Evolutionary conservation across 2,888 invertebrate species (phyloP), one percentile per base, ranked within the genome.

Genomic region (Parnassius apollo): DNA sequence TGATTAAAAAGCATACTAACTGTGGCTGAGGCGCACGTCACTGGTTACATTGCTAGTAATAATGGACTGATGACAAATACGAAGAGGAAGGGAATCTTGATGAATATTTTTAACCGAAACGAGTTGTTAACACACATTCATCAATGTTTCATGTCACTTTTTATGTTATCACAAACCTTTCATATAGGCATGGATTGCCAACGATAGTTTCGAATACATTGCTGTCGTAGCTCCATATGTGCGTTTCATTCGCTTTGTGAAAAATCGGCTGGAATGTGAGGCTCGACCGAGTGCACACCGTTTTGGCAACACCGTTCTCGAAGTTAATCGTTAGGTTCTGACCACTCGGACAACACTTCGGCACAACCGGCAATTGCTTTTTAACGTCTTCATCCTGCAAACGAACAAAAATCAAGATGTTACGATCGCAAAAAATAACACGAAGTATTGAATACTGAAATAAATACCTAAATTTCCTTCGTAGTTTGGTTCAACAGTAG

Each of bases 111-210:
- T 25, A 25, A 25, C 25, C 25, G 25, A 25, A 25, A 25, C 25
- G 4, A 3, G 25, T 25, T 25, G 25, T 25, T 25, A 25, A 25
- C 25, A 25, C 25, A 25, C 4, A 25, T 25, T 25, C 25, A 25
- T 25, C 25, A 25, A 25, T 25, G 25, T 25, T 25, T 25, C 3
- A 25, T 25, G 25, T 25, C 3, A 25, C 25, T 4, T 25, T 4
- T 25, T 25, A 7, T 25, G 25, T 48, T 46, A 9, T 50, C 52
- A 67, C 73, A 59, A 75, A 93, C 94, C 89, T 93, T 76, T 91
- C 91, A 74, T 90, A 87, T 68, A 72, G 74, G 76, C 94, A 94
- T 54, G 93, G 93, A 71, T 91, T 92, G 25, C 93, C 93, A 54
- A 93, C 87, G 54, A 94, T 85, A 1, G 93, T 92, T 66, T 93